Percentiles rank a stretch among this genome's conserved stretches.
Evolutionary conservation across 2,113 vertebrate species (phyloP).

Genomic region (Lasiurus borealis): DNA sequence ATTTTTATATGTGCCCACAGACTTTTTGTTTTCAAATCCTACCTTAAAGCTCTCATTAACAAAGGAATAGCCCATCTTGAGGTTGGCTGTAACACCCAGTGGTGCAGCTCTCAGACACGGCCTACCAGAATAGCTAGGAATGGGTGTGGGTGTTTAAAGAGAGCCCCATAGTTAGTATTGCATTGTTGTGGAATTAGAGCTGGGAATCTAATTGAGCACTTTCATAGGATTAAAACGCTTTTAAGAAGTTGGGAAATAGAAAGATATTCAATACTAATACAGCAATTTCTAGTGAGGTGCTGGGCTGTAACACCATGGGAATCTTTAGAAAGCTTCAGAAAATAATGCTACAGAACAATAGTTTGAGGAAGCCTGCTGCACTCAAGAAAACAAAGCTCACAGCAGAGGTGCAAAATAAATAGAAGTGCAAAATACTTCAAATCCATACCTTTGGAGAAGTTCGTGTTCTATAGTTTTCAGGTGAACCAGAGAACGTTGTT

Average conservation of each 20-base stretch:
- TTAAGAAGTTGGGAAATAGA: slow-evolving; percentile 51
- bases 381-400: slow-evolving; percentile 31
- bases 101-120: background rate
- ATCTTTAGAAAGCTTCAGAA: slow-evolving; percentile 56
- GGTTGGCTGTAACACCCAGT: slow-evolving; percentile 7
- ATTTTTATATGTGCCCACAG: background rate
- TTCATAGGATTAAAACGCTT: slow-evolving; percentile 78
- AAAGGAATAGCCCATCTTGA: slow-evolving; percentile 32
- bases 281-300: slow-evolving; percentile 55
- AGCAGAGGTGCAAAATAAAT: background rate
- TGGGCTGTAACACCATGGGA: slow-evolving; percentile 23
- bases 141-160: slow-evolving; percentile 58
- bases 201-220: slow-evolving; percentile 50
- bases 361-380: slow-evolving; percentile 40
- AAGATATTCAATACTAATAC: slow-evolving; percentile 50
- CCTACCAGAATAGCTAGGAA: background rate
- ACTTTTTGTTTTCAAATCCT: background rate
- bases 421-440: background rate
- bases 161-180: background rate
- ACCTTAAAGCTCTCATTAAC: slow-evolving; percentile 4
- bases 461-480: slow-evolving; percentile 93
- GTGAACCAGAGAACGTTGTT: slow-evolving; percentile 90
- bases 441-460: slow-evolving; percentile 91
- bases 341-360: slow-evolving; percentile 56
- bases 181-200: slow-evolving; percentile 60